Conservation (phyloP, 2,888 invertebrate genomes). For the Eristalis pertinax region DNA sequence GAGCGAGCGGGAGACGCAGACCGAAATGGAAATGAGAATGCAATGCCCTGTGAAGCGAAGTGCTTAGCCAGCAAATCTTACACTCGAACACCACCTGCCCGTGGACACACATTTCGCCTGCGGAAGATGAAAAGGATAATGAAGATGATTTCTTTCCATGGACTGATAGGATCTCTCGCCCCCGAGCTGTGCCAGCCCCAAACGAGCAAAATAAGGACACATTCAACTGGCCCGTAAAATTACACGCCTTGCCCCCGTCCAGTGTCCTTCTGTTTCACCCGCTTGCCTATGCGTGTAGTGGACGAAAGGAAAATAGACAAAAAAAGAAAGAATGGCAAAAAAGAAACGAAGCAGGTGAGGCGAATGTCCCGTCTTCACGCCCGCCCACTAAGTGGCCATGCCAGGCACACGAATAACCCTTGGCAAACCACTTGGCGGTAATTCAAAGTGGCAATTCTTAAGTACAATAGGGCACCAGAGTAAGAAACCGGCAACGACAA, state of each 20-base stretch:
- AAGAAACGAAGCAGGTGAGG: conserved; percentile 33
- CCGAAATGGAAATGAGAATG: neutral
- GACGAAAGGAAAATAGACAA: neutral
- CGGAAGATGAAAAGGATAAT: conserved; percentile 48
- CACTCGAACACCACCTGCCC: neutral
- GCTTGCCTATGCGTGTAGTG: neutral
- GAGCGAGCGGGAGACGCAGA: neutral
- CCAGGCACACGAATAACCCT: conserved; percentile 57
- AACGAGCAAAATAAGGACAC: conserved; percentile 52
- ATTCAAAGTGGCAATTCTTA: conserved; percentile 69
- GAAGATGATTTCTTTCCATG: conserved; percentile 42
- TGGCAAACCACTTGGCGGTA: conserved; percentile 70
- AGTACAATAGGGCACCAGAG: conserved; percentile 58
- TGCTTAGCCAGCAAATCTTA: conserved; percentile 22
- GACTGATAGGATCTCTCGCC: conserved; percentile 8
- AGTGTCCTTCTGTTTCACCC: neutral
- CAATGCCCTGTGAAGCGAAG: conserved; percentile 1
- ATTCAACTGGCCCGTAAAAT: conserved; percentile 46
- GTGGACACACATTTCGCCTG: neutral
- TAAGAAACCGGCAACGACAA: neutral
- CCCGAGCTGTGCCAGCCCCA: conserved; percentile 2
- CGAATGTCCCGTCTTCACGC: conserved; percentile 7
- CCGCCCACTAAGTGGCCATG: conserved; percentile 24
- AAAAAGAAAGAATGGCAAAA: neutral
- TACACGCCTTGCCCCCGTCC: conserved; percentile 25